Percentiles rank a stretch among this genome's conserved stretches.
phyloP scores from a whole-genome alignment of 1,140 invertebrate species.

The silkworm (Bombyx mori) region DNA sequence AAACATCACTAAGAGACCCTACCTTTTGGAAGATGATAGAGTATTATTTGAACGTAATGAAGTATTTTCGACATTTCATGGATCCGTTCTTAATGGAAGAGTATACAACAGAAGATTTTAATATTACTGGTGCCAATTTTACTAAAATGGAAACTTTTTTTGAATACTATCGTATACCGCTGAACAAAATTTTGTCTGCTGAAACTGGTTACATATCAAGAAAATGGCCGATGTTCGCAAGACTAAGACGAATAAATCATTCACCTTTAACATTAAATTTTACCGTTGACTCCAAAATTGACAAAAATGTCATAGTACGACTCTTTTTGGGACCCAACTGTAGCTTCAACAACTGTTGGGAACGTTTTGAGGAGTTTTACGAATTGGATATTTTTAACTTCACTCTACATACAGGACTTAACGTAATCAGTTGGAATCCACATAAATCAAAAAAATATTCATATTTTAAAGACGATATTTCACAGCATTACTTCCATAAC shows the following conservation, averaged over 20 bases:
- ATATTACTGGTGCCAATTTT: conserved; percentile 64
- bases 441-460: conserved; percentile 13
- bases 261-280: conserved; percentile 71
- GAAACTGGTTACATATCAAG: conserved; percentile 13
- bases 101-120: conserved; percentile 67
- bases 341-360: conserved; percentile 44
- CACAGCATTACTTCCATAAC: not conserved
- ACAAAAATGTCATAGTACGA: conserved; percentile 59
- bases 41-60: conserved; percentile 71
- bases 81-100: conserved; percentile 73
- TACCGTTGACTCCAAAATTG: conserved; percentile 62
- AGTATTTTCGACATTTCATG: conserved; percentile 70
- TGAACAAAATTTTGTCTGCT: conserved; percentile 31
- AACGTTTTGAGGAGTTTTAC: conserved; percentile 38
- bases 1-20: conserved; percentile 76
- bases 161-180: conserved; percentile 41
- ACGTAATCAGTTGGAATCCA: conserved; percentile 37
- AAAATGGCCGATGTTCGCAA: conserved; percentile 25
- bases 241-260: conserved; percentile 72
- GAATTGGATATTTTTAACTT: conserved; percentile 38
- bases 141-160: conserved; percentile 46
- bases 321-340: conserved; percentile 73
- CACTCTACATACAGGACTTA: conserved; percentile 32
- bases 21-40: conserved; percentile 75
- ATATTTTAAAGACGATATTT: conserved; percentile 3